phyloP scores from a whole-genome alignment of 2,113 vertebrate genomes.

The Calidris pugnax region DNA sequence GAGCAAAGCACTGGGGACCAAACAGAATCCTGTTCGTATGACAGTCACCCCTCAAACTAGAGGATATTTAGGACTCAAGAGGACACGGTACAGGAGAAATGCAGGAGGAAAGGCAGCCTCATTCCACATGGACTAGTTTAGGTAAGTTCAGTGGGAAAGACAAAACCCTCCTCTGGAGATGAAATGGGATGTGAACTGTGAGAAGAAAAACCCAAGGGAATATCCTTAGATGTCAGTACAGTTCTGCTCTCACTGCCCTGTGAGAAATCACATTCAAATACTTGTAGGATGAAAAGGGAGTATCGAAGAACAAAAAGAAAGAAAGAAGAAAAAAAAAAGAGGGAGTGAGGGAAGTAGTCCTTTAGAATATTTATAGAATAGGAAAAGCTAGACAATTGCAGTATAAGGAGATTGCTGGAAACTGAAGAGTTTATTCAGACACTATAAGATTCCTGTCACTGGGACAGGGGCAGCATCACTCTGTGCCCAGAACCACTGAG shows the following conservation, averaged over 20 bases:
- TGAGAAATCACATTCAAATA: not conserved
- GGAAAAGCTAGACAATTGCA: not conserved
- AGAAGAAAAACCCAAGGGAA: not conserved
- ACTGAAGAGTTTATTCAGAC: not conserved
- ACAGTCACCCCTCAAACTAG: not conserved
- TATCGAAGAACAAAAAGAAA: not conserved
- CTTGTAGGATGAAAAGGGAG: not conserved
- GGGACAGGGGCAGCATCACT: not conserved
- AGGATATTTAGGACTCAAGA: not conserved
- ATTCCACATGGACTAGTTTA: not conserved
- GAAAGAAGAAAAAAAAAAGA: not conserved
- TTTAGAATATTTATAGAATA: not conserved
- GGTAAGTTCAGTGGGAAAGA: not conserved
- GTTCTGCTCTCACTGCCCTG: not conserved
- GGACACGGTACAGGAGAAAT: not conserved
- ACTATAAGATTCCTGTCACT: not conserved
- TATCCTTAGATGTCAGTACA: not conserved
- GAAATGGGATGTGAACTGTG: not conserved
- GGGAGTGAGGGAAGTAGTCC: not conserved
- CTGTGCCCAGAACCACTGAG: not conserved
- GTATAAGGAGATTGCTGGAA: not conserved
- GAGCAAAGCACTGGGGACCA: not conserved
- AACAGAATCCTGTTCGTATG: not conserved
- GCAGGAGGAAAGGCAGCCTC: not conserved
- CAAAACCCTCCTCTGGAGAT: not conserved